Evolutionary conservation across 2,888 invertebrate genomes (phyloP), one percentile per base, ranked within the genome.

Genomic region (Oligia latruncula): DNA sequence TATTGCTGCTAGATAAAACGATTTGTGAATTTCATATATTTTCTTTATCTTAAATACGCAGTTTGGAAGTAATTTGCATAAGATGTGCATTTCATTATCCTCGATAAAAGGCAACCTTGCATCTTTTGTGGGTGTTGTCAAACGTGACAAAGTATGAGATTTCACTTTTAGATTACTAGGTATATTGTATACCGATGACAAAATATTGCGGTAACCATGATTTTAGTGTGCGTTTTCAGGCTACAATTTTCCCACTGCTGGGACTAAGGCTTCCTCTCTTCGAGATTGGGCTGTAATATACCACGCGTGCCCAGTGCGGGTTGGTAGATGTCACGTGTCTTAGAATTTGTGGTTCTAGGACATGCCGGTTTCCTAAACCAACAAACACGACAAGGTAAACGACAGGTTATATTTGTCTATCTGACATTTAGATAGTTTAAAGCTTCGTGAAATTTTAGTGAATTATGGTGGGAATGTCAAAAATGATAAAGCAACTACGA

Each of bases 1-100:
- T 73, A 64, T 65, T 67, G 71, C 43, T 46, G 68, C 55, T 76
- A 75, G 82, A 84, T 86, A 71, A 23, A 40, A 76, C 9, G 29
- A 78, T n/a, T 60, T 62, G 15, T 66, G 65, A 5, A 60, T 82
- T 66, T 85, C 35, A 17, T 64, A n/a, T 60, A 46, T 67, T 62
- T 84, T 77, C 77, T 80, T 85, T 87, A 88, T 86, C 76, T 81
- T 35, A 81, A 78, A 66, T 67, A 75, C n/a, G 11, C 11, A 79
- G 49, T 15, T 68, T 52, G 1, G 0, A 64, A 64, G 35, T 20
- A 20, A 40, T 55, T 35, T 23, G 35, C 13, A 2, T 23, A 8
- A 52, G 23, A 52, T 35, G 35, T 52, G 13, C 13, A 52, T 23
- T 35, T 8, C 13, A 35, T 35, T 15, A 70, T 35, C 13, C 9